phyloP scores from a whole-genome alignment of 2,888 invertebrate species.

The Choreutis nemorana region DNA sequence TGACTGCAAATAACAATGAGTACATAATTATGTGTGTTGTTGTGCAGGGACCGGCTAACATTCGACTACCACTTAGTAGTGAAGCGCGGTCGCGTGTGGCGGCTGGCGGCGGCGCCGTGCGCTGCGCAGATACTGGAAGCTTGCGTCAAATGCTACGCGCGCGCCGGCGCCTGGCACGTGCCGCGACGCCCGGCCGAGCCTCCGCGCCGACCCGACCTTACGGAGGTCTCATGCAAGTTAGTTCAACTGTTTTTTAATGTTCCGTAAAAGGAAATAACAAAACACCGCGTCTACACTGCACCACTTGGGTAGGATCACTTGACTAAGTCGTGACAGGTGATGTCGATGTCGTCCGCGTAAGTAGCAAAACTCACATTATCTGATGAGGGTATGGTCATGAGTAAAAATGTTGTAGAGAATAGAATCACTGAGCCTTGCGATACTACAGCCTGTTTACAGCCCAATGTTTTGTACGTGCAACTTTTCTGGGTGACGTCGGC shows the following conservation, averaged over 20 bases:
- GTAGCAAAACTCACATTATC: too few species aligned
- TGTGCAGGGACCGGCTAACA: slow-evolving; percentile 50
- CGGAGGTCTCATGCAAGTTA: slow-evolving; percentile 50
- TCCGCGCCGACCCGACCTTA: slow-evolving; percentile 37
- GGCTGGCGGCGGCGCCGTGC: slow-evolving; percentile 47
- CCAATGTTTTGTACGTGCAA: too few species aligned
- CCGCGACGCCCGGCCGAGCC: slow-evolving; percentile 29
- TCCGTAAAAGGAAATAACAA: not conserved
- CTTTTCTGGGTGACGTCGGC: too few species aligned
- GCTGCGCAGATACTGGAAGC: slow-evolving; percentile 55
- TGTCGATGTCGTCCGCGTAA: too few species aligned
- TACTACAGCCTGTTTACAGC: too few species aligned
- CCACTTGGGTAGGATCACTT: too few species aligned
- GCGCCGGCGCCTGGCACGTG: slow-evolving; percentile 53
- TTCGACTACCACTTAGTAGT: slow-evolving; percentile 59
- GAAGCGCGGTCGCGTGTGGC: slow-evolving; percentile 47
- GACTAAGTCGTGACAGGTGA: too few species aligned
- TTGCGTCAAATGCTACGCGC: slow-evolving; percentile 58
- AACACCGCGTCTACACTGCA: not conserved
- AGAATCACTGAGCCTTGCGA: too few species aligned
- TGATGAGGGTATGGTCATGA: too few species aligned
- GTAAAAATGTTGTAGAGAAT: too few species aligned
- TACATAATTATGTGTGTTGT: too few species aligned
- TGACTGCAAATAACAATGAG: too few species aligned
- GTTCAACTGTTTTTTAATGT: not conserved